Evolutionary conservation across 2,888 invertebrate species (phyloP), one percentile per base, ranked within the genome.

Genomic region (Apotomis betuletana): DNA sequence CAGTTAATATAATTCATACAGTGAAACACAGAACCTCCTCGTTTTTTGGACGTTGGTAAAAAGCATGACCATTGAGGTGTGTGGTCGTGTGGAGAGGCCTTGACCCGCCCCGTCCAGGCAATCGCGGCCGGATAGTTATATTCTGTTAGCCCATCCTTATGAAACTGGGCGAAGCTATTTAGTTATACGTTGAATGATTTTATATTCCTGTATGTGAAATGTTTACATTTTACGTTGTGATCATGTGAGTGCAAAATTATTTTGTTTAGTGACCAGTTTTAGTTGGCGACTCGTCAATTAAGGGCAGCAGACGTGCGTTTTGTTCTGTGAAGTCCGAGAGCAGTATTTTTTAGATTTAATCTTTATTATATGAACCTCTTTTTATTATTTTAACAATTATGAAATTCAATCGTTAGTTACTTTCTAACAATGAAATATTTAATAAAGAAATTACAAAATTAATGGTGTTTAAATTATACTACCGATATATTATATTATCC

Each of bases 401-500:
- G 82, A 87, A 91, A 90, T 90, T 92, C 91, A 91, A 90, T 90
- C 91, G 92, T 93, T 93, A 93, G 92, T 93, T 91, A 89, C 91
- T 92, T 92, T 92, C 92, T 93, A 93, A 93, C 92, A 92, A 85
- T 92, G 91, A 92, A 92, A 90, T 91, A 92, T 92, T 92, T 92
- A 92, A 92, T 92, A 92, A 92, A 92, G 90, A 92, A 92, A 92
- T 90, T 90, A 89, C 89, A 91, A 91, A 90, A 89, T 83, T 60
- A 85, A 81, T 82, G 67, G 86, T 27, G 12, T 82, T 90, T 89
- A 89, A 15, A 86, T 86, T 89, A 49, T 1, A 49, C 49, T 10
- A 5, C 9, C 10, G 49, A 49, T 10, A 49, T 1, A 41, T 41
- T 41, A 41, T 4, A 41, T 5, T 41, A 41, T 6, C 5, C 0